Percentiles rank a stretch among this genome's conserved stretches.
phyloP scores from a whole-genome alignment of 2,888 invertebrate genomes.

The Polydrusus pterygomalis region DNA sequence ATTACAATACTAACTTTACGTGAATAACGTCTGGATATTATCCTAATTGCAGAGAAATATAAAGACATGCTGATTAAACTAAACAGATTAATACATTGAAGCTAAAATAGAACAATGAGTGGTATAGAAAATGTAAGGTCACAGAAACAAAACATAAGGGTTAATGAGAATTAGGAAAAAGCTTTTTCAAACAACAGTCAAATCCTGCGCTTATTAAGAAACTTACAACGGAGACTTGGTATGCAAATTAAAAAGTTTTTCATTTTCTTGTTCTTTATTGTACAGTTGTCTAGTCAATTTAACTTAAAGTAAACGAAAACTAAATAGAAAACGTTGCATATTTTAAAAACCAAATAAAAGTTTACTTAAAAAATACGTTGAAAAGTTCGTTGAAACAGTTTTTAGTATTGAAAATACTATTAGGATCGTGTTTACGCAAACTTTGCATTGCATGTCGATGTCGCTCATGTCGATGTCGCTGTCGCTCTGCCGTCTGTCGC shows the following conservation, averaged over 20 bases:
- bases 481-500: too few species aligned
- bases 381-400: too few species aligned
- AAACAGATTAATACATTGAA: constrained; percentile 26
- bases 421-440: too few species aligned
- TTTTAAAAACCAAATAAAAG: background rate
- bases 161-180: constrained; percentile 42
- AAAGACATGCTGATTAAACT: constrained; percentile 29
- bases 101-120: constrained; percentile 22
- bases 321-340: background rate
- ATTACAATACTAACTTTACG: constrained; percentile 13
- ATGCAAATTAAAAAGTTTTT: constrained; percentile 28
- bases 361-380: background rate
- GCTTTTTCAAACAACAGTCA: constrained; percentile 32
- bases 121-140: constrained; percentile 19
- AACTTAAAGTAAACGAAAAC: background rate
- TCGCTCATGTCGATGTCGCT: too few species aligned
- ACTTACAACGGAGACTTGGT: constrained; percentile 30
- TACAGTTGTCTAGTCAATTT: constrained; percentile 9
- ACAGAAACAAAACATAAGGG: constrained; percentile 28
- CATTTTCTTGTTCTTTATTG: constrained; percentile 7
- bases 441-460: too few species aligned
- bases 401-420: too few species aligned
- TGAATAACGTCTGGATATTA: constrained; percentile 5
- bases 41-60: constrained; percentile 14
- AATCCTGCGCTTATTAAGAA: constrained; percentile 10